Base-by-base conservation (phyloP, 2,113 vertebrate species). In the Geococcyx californianus region DNA sequence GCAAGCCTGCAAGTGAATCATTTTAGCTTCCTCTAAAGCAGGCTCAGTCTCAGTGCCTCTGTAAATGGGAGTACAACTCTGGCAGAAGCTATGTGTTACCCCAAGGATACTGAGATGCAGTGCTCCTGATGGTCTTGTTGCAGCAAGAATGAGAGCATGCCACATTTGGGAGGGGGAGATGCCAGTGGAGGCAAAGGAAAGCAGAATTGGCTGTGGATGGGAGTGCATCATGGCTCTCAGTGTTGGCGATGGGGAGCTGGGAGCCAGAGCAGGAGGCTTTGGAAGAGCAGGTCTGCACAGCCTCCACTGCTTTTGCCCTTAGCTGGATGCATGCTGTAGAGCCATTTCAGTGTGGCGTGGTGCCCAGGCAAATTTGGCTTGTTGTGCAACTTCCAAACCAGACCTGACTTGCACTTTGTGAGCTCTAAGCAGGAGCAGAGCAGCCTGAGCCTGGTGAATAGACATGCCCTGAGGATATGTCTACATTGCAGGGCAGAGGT, bases 321-420 rank as follows among this genome's bases (percentile, higher is more conserved):
- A 75, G 84, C 47, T 42, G 59, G 54, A 9, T 89, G 55, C 0
- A 2, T 58, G 83, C 72, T 26, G 62, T 1, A 34, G 47, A 90
- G 75, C 69, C 0, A 1, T 40, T 60, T 28, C 20, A 31, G 75
- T 1, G 0, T 95, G 78, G 94, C 85, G 0, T 0, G 0, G 56
- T 12, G 94, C 96, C 96, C 78, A 62, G 89, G 89, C 38, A 94
- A 82, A 91, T 21, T 47, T 2, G 0, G 16, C 74, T 73, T 6
- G 36, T 16, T 36, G 79, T 54, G 70, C 83, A 86, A 75, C 92
- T 95, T 56, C 72, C 67, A 73, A 83, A 91, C 96, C 94, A 93
- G 94, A 97, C 95, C 88, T 77, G 88, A 92, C 95, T 95, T 94
- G 95, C 64, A 93, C 68, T 83, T 72, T 86, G 88, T 76, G 91